Percentiles rank a stretch among this genome's conserved stretches.
Evolutionary conservation across 2,113 vertebrate species (phyloP).

Genomic region (Uria lomvia): DNA sequence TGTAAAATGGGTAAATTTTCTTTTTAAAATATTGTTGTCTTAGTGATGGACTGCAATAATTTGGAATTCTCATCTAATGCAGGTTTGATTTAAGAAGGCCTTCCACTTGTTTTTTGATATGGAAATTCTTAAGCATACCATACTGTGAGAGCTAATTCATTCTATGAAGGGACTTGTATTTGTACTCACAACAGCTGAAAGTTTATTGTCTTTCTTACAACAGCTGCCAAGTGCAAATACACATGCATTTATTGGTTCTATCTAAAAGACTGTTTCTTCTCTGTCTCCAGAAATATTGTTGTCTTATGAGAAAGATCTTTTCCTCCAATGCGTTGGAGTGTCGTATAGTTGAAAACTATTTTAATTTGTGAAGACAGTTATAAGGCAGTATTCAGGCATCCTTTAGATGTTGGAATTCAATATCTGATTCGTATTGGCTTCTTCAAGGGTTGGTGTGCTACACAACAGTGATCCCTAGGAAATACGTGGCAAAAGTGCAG

Average conservation of each 20-base stretch:
- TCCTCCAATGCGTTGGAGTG: neutral
- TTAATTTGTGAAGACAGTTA: neutral
- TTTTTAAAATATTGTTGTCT: neutral
- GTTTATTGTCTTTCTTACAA: neutral
- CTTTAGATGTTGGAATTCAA: neutral
- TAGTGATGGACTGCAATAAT: neutral
- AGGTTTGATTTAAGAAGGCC: neutral
- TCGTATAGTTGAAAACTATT: neutral
- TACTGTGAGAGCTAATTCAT: neutral
- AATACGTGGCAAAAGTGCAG: neutral
- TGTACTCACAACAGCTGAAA: neutral
- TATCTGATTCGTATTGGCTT: neutral
- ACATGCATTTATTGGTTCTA: neutral
- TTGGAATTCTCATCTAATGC: neutral
- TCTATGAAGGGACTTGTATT: neutral
- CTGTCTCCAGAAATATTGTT: neutral
- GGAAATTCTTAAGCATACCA: neutral
- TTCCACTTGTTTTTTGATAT: neutral
- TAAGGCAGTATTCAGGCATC: neutral
- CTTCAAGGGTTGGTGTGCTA: neutral
- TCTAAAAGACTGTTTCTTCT: neutral
- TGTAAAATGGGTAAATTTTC: neutral
- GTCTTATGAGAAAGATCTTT: neutral
- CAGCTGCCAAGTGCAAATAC: neutral
- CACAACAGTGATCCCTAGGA: neutral